Evolutionary conservation across 2,113 vertebrate genomes (phyloP).

Genomic region (Microtus richardsoni): DNA sequence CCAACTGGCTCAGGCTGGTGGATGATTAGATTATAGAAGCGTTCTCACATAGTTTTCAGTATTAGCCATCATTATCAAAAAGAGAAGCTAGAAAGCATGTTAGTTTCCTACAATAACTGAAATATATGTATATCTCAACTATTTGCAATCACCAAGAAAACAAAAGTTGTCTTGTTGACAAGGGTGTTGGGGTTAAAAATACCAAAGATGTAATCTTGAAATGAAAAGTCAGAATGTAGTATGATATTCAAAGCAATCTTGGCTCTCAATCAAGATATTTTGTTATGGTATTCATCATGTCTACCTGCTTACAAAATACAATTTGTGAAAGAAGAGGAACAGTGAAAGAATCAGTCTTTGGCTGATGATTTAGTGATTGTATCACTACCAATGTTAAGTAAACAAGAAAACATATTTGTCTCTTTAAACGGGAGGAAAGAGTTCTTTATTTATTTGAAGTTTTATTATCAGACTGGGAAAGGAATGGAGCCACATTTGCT

Average conservation of each 20-base stretch:
- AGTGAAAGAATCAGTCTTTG: not conserved
- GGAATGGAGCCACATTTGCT: slow-evolving; percentile 60
- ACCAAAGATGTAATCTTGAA: not conserved
- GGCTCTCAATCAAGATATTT: not conserved
- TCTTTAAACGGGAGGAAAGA: not conserved
- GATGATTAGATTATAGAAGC: not conserved
- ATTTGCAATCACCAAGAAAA: slow-evolving; percentile 31
- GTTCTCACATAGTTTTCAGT: not conserved
- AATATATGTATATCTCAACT: slow-evolving; percentile 25
- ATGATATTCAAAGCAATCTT: not conserved
- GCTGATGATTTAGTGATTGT: slow-evolving; percentile 30
- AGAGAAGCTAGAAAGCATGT: not conserved
- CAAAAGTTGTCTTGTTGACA: not conserved
- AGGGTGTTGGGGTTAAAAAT: not conserved
- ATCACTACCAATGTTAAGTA: slow-evolving; percentile 60
- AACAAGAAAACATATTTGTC: slow-evolving; percentile 59
- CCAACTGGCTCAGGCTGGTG: not conserved
- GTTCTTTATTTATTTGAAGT: slow-evolving; percentile 44
- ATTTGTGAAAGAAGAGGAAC: not conserved
- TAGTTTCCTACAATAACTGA: not conserved
- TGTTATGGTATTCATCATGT: not conserved
- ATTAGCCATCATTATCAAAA: not conserved
- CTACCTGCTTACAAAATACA: not conserved
- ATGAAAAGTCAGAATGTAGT: not conserved
- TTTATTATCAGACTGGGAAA: slow-evolving; percentile 51